Evolutionary conservation across 1,140 invertebrate species (phyloP), one percentile per base, ranked within the genome.

Genomic region (Vanessa tameamea): DNA sequence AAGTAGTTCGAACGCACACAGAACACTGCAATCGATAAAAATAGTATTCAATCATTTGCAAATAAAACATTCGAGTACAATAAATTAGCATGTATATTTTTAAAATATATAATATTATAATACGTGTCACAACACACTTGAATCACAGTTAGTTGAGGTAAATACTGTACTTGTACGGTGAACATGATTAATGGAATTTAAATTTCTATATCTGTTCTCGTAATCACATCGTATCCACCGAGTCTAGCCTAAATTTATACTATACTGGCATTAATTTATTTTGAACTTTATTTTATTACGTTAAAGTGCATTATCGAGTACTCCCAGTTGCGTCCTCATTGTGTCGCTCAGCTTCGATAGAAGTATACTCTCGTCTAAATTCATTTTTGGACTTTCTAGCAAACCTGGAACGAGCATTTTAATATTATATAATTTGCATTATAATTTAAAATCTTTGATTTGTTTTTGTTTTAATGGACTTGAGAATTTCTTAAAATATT

Each of bases 331-430:
- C 57, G 92, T 93, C 66, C 96, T 87, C 75, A 96, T 91, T 64
- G 94, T 94, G 79, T 97, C 96, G 78, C 95, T 94, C 26, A 96
- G 85, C 83, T 95, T 93, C 1, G 96, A 94, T 47, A 97, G 81
- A 2, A 94, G 78, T 63, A 96, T 83, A 31, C 94, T 95, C 75
- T 96, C 94, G 14, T 94, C 93, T 55, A 95, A 94, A 3, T 93
- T 89, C 74, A 97, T 93, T 71, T 94, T 93, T 0, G 94, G 92
- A 84, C 95, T 96, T 89, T 97, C 96, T 11, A 93, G 89, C 64
- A 95, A 81, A 77, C 95, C 96, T 95, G 83, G 43, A 92, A 93
- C 78, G 23, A 76, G 69, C 69, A 26, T 50, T 15, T 14, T n/a
- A 50, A 7, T 50, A 50, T 50, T 13, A 50, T 13, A 50, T 50